Conservation (phyloP, 2,888 invertebrate species). For the Lasioglossum malachurum region DNA sequence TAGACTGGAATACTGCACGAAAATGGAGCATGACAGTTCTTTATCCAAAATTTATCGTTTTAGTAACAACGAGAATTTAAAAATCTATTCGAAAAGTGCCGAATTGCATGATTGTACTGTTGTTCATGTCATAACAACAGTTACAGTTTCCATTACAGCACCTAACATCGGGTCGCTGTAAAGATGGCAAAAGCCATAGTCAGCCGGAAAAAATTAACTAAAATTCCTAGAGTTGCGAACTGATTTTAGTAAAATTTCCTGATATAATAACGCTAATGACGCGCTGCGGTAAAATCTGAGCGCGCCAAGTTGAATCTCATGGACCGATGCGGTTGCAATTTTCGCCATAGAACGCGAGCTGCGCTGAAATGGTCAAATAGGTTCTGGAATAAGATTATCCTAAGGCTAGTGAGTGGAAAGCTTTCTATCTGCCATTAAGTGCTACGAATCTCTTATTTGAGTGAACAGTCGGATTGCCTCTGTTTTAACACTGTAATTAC, state of each 20-base stretch:
- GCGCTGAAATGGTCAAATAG: constrained; percentile 8
- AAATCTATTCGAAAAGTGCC: no score
- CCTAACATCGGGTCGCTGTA: neutral
- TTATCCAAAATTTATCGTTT: neutral
- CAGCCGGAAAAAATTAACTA: neutral
- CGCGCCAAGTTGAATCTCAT: neutral
- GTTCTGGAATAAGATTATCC: constrained; percentile 18
- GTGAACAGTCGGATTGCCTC: neutral
- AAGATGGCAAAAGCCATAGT: neutral
- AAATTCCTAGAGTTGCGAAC: neutral
- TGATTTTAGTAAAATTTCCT: neutral
- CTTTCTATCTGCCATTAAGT: constrained; percentile 10
- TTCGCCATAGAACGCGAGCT: neutral
- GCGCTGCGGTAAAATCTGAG: neutral
- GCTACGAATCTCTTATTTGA: neutral
- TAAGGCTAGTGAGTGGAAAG: neutral
- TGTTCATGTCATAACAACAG: neutral
- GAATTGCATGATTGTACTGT: neutral
- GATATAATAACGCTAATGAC: neutral
- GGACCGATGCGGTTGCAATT: neutral
- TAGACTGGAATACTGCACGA: neutral
- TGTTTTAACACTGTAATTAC: neutral
- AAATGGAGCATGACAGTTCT: neutral
- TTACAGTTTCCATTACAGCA: neutral
- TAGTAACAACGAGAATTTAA: neutral